Evolutionary conservation across 1,140 invertebrate genomes (phyloP), one percentile per base, ranked within the genome.

Genomic region (Calosoma granatense): DNA sequence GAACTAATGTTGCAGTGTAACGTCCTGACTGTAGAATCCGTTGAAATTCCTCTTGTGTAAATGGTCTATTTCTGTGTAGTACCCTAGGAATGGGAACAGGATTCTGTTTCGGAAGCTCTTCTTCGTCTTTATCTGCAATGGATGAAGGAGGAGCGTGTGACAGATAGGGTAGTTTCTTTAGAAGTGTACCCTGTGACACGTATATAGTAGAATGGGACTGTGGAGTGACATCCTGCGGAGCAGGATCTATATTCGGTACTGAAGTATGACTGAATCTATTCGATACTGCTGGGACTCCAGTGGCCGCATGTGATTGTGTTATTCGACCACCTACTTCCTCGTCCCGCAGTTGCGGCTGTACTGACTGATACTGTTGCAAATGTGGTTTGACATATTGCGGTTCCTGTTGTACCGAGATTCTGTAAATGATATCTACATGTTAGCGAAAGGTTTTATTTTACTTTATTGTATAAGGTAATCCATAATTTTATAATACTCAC

Each of bases 61-160:
- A 47, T 47, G 41, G 41, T 11, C 41, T 9, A 17, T 47, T 47
- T 47, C 41, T 47, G 9, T 47, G 41, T 47, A 17, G 41, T 47
- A 47, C 4, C 17, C 41, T 47, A 6, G 14, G 6, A 30, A 30
- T 14, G 6, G 17, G 9, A 17, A 47, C 41, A 11, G 6, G 41
- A 12, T 47, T 47, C 15, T 47, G 41, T 11, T 30, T 4, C 14
- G 4, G 4, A 30, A 14, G 26, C 14, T 6, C 6, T 12, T 47
- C 41, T 47, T 47, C 41, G 17, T 47, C 41, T 47, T 17, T 9
- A 12, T 47, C 41, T 12, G 41, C 15, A 36, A 6, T n/a, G 4
- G 41, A 6, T 47, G 41, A 9, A 11, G 17, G 17, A 11, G 41
- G 3, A 11, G 41, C 9, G 9, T 12, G 17, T 11, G 41, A 6